Base-by-base conservation (phyloP, 2,113 vertebrate genomes). In the Notothenia rossii region DNA sequence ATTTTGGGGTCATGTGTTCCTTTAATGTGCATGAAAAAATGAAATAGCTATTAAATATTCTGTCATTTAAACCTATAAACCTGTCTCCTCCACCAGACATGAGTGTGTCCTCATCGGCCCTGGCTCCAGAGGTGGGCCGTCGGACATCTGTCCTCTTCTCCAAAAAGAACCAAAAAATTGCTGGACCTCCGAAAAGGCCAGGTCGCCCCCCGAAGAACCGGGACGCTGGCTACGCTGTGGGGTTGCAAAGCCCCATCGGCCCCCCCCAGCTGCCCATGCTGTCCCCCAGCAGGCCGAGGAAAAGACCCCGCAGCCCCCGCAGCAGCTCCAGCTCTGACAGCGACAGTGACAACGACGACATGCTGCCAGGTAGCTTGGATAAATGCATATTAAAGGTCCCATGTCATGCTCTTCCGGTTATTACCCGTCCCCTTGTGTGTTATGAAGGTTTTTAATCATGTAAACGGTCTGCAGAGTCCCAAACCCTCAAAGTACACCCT, bases 91-190 rank as follows among this genome's bases (percentile, higher is more conserved):
- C 55, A 84, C 72, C 83, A 98, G 97, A 98, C 79, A 88, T 97
- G 74, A 96, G 95, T 74, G 95, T 95, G 67, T 97, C 97, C 84
- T 96, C 97, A 76, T 99, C 97, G 56, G 96, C 95, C 2, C 94
- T 97, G 81, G 96, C 97, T 33, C 96, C 98, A 51, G 98, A 99
- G 93, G 98, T 99, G 79, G 98, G 98, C 76, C 96, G 98, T 70
- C 96, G 98, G 83, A 99, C 98, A 20, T 98, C 98, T 12, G 97
- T 99, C 83, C 97, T 99, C 76, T 99, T 99, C 94, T 98, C 98
- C 85, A 99, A 99, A 94, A 99, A 99, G 95, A 99, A 98, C 90
- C 97, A 96, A 73, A 99, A 98, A 94, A 96, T 97, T 11, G 94
- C 96, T 10, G 97, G 97, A 64, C 97, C 98, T 50, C 97, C 97